Base-by-base conservation (phyloP, 1,140 invertebrate genomes). In the Epicauta chinensis region DNA sequence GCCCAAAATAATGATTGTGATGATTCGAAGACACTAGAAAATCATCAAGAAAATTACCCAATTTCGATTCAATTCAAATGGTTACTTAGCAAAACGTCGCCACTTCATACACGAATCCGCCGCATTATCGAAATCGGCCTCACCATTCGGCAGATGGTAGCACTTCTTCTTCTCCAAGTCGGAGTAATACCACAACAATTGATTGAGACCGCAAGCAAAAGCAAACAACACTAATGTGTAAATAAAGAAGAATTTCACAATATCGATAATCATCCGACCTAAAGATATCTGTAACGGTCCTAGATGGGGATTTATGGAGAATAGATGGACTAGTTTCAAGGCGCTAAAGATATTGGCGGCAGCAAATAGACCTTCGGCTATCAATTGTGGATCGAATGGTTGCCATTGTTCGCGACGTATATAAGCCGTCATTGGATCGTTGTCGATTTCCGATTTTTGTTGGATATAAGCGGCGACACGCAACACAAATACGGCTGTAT, bases 301-400 rank as follows among this genome's bases (percentile, higher is more conserved):
- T 45, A 94, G 69, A 71, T 93, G 87, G 1, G 91, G 90, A 77
- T 93, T 93, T 38, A 94, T 90, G 13, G 89, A 92, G 69, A 93
- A 94, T 38, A 94, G 76, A 68, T 93, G 89, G 48, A 95, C 86
- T 53, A 94, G 70, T 72, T 94, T 94, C 14, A 94, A 70, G 1
- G 89, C 89, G 62, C 84, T 89, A 66, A 91, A 89, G 51, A 98
- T 87, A 73, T 97, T 97, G 32, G 94, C 93, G 11, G 89, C 93
- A 9, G 93, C 91, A 71, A 97, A 97, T 11, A 97, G 73, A 12
- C 93, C 93, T 67, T 97, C 94, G 3, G 92, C 89, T 34, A 98
- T 90, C 0, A 98, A 75, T 66, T 96, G 93, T 0, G 92, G 91
- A 73, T 97, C 93, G 69, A 90, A 97, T 10, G 88, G 86, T 64